These are phyloP conservation scores for Chelonoidis abingdonii DNA, from an alignment of 2,113 vertebrate species.

Conservation along the genomic window DNA sequence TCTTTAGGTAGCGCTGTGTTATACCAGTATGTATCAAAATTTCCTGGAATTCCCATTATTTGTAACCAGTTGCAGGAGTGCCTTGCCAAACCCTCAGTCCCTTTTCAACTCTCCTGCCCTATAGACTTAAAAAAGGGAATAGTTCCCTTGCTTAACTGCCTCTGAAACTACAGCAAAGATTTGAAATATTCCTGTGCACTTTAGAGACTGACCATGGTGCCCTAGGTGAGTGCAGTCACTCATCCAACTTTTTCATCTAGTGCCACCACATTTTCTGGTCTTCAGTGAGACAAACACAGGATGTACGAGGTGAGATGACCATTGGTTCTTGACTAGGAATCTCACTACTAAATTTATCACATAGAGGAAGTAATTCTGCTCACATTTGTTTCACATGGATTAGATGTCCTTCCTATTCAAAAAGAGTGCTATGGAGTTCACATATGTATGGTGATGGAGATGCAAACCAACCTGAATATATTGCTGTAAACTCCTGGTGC, in stretches of 20 bases:
- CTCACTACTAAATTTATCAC: not conserved
- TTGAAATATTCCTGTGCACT: not conserved
- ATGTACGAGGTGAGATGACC: not conserved
- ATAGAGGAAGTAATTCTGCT: not conserved
- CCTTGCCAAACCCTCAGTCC: not conserved
- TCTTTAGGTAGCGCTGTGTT: not conserved
- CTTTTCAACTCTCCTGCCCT: not conserved
- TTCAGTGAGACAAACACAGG: not conserved
- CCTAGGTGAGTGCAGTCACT: not conserved
- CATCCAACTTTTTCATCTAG: not conserved
- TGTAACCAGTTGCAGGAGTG: constrained; percentile 4
- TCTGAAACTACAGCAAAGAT: not conserved
- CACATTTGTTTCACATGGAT: not conserved
- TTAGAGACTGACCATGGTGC: not conserved
- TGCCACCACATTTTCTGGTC: not conserved
- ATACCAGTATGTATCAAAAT: not conserved
- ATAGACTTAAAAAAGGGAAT: not conserved
- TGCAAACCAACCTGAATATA: constrained; percentile 82
- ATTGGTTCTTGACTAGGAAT: not conserved
- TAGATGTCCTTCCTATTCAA: not conserved
- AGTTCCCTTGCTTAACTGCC: not conserved
- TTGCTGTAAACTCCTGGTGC: constrained; percentile 77
- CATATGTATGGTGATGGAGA: not conserved
- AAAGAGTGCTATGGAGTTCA: not conserved
- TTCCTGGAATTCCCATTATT: not conserved